A percentile compares a stretch with the other conserved stretches of the same genome.
Conservation (phyloP, 2,888 invertebrate species). For the Diarsia mendica region DNA sequence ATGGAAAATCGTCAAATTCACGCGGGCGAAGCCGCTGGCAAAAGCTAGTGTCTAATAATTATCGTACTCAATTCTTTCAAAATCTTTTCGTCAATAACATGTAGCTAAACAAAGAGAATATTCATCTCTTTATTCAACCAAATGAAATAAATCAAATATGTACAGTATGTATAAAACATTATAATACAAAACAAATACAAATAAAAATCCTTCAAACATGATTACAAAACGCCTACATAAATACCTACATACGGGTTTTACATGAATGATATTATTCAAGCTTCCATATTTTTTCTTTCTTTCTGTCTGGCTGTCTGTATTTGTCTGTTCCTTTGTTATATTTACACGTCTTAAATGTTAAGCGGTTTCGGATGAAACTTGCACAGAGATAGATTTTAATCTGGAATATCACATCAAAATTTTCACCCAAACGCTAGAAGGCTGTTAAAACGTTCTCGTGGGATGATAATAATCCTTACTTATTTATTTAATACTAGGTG, state of each 20-base stretch:
- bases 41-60: no score
- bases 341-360: background rate
- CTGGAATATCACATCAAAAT: no score
- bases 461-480: no score
- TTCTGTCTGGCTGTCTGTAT: background rate
- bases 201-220: slow-evolving; percentile 15
- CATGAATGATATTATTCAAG: background rate
- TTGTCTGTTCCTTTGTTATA: background rate
- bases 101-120: background rate
- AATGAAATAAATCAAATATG: slow-evolving; percentile 17
- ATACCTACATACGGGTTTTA: slow-evolving; percentile 6
- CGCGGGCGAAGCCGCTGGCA: no score
- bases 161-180: background rate
- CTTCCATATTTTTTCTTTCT: background rate
- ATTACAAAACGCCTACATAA: slow-evolving; percentile 27
- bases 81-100: background rate
- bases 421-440: no score
- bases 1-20: no score
- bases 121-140: background rate
- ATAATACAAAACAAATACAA: slow-evolving; percentile 18
- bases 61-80: background rate
- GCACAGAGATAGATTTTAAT: background rate
- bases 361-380: background rate
- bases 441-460: background rate
- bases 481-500: no score